Base-by-base conservation (phyloP, 2,113 vertebrate genomes). In the Cyanocitta stelleri region DNA sequence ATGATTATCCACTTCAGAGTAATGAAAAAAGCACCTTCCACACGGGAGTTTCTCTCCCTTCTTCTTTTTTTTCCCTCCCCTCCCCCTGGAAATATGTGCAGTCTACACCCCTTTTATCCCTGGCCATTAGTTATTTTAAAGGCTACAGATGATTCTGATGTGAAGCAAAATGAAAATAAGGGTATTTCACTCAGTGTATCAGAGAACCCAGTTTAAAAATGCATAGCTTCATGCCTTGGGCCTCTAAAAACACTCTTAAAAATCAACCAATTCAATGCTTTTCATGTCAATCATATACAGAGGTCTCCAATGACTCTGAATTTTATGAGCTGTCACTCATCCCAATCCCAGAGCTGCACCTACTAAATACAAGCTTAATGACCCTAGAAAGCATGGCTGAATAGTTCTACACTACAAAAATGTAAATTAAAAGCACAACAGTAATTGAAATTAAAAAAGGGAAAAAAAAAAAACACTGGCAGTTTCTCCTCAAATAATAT, bases 261-360 rank as follows among this genome's bases (percentile, higher is more conserved):
- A 91, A 91, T 56, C 43, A 89, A 66, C 39, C 29, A 95, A 80
- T 88, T 91, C 74, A 87, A 39, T 26, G 61, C 17, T 75, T 91
- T 95, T 63, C 74, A 79, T n/a, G 92, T 89, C 91, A 93, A 29
- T 84, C 86, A 93, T 19, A 86, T 5, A 44, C 27, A 74, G 75
- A 93, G n/a, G 59, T 83, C 82, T 91, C 85, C 51, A 91, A 27
- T 48, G 59, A 26, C 79, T 93, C 62, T 5, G 22, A 58, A 80
- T 90, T 94, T 95, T 85, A 85, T 48, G 55, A 83, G 51, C 82
- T 85, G 85, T 58, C 85, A 85, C 35, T 95, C 82, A 85, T 86
- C 78, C 46, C 32, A 80, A 16, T 86, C 90, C 81, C 91, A 94
- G 59, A 90, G 91, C 55, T 66, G 39, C 6, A 30, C 7, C 67